These are phyloP conservation scores for Dermatemys mawii DNA, from an alignment of 2,113 vertebrate species.

Conservation along the genomic window DNA sequence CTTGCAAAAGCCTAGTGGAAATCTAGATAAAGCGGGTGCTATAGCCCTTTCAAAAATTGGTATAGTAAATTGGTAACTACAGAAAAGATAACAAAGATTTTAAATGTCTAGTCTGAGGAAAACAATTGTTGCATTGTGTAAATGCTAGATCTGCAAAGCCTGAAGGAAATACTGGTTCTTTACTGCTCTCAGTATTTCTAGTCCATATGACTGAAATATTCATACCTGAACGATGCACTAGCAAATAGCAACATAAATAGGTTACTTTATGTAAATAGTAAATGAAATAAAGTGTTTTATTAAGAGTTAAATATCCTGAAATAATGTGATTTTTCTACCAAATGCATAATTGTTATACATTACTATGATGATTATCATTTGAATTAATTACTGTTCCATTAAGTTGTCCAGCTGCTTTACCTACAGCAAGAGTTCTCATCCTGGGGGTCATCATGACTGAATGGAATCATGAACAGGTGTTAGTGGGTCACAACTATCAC, in stretches of 20 bases:
- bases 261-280: background rate
- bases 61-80: constrained; percentile 29
- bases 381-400: background rate
- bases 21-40: constrained; percentile 56
- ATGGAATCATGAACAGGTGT: background rate
- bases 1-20: constrained; percentile 55
- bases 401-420: background rate
- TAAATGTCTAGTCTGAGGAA: constrained; percentile 28
- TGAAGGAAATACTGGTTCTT: background rate
- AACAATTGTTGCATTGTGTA: background rate
- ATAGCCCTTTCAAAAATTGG: constrained; percentile 13
- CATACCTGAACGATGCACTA: background rate
- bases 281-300: background rate
- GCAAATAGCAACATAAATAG: background rate
- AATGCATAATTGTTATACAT: background rate
- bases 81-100: constrained; percentile 7
- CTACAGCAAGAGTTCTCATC: background rate
- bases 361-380: background rate
- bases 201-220: background rate
- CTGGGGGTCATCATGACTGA: background rate
- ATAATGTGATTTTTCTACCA: background rate
- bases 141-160: background rate
- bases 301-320: background rate
- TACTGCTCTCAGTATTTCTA: background rate
- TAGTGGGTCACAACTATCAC: background rate